Evolutionary conservation across 2,797 vertebrate genomes (phyloP).

Genomic region (Ptychobarbus kaznakovi): DNA sequence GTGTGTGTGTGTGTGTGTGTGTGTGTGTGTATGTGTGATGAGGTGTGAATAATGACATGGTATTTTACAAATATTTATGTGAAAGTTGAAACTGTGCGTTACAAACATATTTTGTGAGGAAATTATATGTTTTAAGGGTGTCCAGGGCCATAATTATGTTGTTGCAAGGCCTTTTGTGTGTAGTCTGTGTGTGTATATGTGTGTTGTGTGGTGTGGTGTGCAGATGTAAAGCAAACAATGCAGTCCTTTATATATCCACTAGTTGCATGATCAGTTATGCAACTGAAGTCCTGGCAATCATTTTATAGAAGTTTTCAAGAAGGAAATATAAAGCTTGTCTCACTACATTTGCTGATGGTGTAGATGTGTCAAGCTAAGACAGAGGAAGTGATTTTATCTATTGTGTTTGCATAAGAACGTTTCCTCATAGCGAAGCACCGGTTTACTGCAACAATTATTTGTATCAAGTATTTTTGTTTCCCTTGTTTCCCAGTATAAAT

Average conservation of each 20-base stretch:
- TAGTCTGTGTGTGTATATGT: too few species aligned
- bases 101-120: too few species aligned
- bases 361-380: not conserved
- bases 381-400: constrained; percentile 13
- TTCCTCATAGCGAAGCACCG: not conserved
- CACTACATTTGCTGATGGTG: not conserved
- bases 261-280: not conserved
- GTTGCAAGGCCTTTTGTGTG: too few species aligned
- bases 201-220: too few species aligned
- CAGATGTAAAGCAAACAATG: too few species aligned
- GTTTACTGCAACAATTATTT: not conserved
- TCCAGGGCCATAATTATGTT: too few species aligned
- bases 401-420: not conserved
- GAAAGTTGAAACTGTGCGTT: too few species aligned
- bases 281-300: not conserved
- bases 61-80: too few species aligned
- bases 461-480: not conserved
- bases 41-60: too few species aligned
- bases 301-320: not conserved
- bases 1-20: too few species aligned
- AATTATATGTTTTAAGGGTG: too few species aligned
- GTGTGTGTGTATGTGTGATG: too few species aligned
- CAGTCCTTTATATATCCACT: not conserved
- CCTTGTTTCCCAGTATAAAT: not conserved
- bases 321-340: not conserved